Evolutionary conservation across 1,140 invertebrate genomes (phyloP), one percentile per base, ranked within the genome.

Genomic region (Euwallacea fornicatus): DNA sequence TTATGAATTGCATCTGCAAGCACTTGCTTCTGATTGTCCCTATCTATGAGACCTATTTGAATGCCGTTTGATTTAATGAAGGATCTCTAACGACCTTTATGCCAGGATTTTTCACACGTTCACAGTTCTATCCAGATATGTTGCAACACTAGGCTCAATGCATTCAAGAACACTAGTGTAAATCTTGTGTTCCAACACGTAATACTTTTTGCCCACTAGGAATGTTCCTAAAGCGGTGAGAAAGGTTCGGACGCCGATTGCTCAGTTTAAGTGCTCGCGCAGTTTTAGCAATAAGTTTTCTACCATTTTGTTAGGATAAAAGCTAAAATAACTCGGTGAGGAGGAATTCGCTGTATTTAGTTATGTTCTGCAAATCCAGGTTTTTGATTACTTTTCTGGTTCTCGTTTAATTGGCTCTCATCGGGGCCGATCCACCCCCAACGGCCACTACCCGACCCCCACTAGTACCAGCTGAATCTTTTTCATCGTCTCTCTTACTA

Each of bases 231-330:
- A 78, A 75, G 90, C 90, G 71, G 86, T 83, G n/a, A 88, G 87
- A 77, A 98, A 95, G 63, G 91, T 84, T 80, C 97, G 98, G 15
- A 95, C 94, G 77, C 92, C 91, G 72, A 90, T 90, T 62, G 91
- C 95, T 79, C 97, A n/a, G n/a, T n/a, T n/a, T n/a, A n/a, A n/a
- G n/a, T n/a, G n/a, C n/a, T n/a, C n/a, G n/a, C n/a, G n/a, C 97
- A 74, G 95, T 98, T 85, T 97, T 98, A 42, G 90, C 87, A 81
- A 98, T 96, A 80, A 75, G 92, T 88, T 77, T 90, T 85, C 83
- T 97, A 97, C 95, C 95, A 98, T 84, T 93, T 89, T 76, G 96
- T 93, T 56, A 96, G 96, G 75, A 98, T 81, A 77, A 97, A 93
- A 64, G 91, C 93, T 76, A 94, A 82, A 56, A 94, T 87, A 50